Evolutionary conservation across 1,140 invertebrate species (phyloP).

Genomic region (Epicauta chinensis): DNA sequence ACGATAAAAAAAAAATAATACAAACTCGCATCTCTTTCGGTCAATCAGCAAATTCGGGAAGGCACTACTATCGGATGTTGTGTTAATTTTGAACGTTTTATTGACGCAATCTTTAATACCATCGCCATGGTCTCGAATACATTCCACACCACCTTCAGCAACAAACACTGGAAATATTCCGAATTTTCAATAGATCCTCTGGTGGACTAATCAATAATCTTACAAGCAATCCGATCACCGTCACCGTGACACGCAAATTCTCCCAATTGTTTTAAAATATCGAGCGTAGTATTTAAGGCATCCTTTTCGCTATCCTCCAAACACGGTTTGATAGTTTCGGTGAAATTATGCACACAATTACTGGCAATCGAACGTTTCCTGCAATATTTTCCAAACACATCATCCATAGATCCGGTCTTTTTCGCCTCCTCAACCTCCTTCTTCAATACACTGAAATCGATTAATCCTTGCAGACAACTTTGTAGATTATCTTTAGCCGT

Average conservation of each 20-base stretch:
- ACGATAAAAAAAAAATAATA: conserved; percentile 6
- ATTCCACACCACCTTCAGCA: conserved; percentile 34
- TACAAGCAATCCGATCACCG: conserved; percentile 72
- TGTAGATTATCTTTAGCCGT: conserved; percentile 29
- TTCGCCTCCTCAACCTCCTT: conserved; percentile 55
- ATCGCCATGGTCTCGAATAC: conserved; percentile 23
- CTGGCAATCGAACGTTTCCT: conserved; percentile 52
- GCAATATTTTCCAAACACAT: conserved; percentile 65
- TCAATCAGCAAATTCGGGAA: conserved; percentile 22
- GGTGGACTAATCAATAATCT: too few relatives aligned
- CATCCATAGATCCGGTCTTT: conserved; percentile 49
- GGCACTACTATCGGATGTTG: conserved; percentile 2
- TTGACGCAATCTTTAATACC: conserved; percentile 31
- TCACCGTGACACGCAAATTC: conserved; percentile 70
- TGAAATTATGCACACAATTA: conserved; percentile 56
- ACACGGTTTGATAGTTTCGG: conserved; percentile 53
- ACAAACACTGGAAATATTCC: conserved; percentile 35
- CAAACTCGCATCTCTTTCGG: conserved; percentile 34
- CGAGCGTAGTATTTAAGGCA: conserved; percentile 52
- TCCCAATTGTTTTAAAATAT: conserved; percentile 58
- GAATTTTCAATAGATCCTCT: not conserved
- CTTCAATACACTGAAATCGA: conserved; percentile 40
- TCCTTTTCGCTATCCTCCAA: conserved; percentile 53
- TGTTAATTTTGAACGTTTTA: conserved; percentile 25
- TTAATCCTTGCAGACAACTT: conserved; percentile 25